A percentile compares a stretch with the other conserved stretches of the same genome.
Conservation (phyloP, 1,140 invertebrate genomes). For the Eriosoma lanigerum region DNA sequence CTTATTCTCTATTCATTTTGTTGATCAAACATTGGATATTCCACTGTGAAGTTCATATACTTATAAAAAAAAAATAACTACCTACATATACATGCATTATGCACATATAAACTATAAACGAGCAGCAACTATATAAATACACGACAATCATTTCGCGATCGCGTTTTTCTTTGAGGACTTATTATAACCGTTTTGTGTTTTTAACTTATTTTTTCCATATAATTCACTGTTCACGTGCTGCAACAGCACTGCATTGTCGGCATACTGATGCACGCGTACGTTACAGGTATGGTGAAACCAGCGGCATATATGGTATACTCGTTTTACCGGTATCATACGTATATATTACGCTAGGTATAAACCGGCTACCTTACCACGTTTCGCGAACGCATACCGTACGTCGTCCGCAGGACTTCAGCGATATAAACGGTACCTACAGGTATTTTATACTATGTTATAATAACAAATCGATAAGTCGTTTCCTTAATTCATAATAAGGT, state of each 20-base stretch:
- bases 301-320: conserved; percentile 9
- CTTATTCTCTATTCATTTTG: too few species aligned
- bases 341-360: background rate
- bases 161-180: background rate
- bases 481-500: too few species aligned
- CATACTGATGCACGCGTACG: conserved; percentile 17
- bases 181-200: background rate
- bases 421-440: background rate
- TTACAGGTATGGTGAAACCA: conserved; percentile 13
- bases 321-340: conserved; percentile 11
- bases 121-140: too few species aligned
- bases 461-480: too few species aligned
- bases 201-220: background rate
- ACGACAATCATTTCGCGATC: too few species aligned
- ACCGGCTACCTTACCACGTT: background rate
- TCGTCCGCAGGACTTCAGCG: background rate
- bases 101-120: too few species aligned
- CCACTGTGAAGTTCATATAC: too few species aligned
- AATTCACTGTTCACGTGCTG: too few species aligned
- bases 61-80: too few species aligned
- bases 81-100: too few species aligned
- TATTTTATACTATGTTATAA: too few species aligned
- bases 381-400: background rate
- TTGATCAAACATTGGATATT: too few species aligned
- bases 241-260: background rate